Conservation (phyloP, 37 sponge, comb jelly and placozoan species). For the Ianthella basta region DNA sequence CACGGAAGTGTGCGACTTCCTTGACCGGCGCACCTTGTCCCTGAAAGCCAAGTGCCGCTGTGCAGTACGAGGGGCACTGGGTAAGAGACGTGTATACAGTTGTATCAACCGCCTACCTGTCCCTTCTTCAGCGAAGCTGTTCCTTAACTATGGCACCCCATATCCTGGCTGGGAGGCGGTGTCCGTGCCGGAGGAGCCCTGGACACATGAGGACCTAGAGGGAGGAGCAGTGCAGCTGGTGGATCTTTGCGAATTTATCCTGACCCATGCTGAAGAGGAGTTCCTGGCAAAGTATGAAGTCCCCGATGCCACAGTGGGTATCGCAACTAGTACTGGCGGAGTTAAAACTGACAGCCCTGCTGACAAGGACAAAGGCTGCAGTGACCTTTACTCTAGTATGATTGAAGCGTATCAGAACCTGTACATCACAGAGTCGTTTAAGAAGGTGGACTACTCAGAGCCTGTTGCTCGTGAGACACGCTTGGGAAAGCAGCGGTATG, state of each 20-base stretch:
- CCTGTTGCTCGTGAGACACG: slow-evolving; percentile 47
- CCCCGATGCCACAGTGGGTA: background rate
- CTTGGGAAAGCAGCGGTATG: slow-evolving; percentile 31
- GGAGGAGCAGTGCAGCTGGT: background rate
- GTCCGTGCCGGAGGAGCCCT: slow-evolving; percentile 39
- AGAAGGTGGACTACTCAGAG: slow-evolving; percentile 39
- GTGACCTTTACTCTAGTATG: background rate
- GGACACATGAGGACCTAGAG: slow-evolving; percentile 52
- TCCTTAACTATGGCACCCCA: slow-evolving; percentile 48
- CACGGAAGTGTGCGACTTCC: slow-evolving; percentile 22
- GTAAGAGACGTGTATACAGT: slow-evolving; percentile 23
- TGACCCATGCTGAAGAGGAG: slow-evolving; percentile 35
- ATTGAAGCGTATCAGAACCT: slow-evolving; percentile 40
- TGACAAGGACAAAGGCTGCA: background rate
- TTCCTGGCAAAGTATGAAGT: slow-evolving; percentile 36
- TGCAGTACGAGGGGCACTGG: slow-evolving; percentile 32
- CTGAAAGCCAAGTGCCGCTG: slow-evolving; percentile 37
- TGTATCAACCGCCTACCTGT: slow-evolving; percentile 40
- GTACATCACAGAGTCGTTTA: slow-evolving; percentile 58
- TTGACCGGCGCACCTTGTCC: slow-evolving; percentile 29
- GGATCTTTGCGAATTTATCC: slow-evolving; percentile 45
- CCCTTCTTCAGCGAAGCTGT: slow-evolving; percentile 49
- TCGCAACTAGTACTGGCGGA: background rate
- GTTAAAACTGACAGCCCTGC: background rate
- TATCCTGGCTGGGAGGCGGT: slow-evolving; percentile 47